Evolutionary conservation across 2,797 vertebrate species (phyloP), one percentile per base, ranked within the genome.

Genomic region (Nothura maculosa): DNA sequence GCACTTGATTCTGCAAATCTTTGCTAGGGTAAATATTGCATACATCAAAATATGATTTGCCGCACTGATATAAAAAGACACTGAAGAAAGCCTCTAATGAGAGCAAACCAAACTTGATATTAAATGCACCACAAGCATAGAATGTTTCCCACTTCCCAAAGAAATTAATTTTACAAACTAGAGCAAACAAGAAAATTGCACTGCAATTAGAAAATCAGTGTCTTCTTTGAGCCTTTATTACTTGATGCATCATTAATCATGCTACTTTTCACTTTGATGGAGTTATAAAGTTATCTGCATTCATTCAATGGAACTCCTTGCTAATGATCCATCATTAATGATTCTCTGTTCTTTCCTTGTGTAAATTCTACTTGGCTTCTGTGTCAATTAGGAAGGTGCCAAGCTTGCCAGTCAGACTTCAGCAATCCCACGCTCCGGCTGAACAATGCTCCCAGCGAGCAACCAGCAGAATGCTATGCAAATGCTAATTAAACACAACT

Each of bases 401-500:
- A 91, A 95, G 94, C 95, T 94, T 96, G 95, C 95, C 94, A 95
- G 93, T 96, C 94, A 96, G 94, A 89, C 93, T 94, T 95, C 94
- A 96, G 95, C 90, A 96, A 95, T 96, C 93, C 95, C 95, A 95
- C 89, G 95, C 93, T 93, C 93, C 90, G 94, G 85, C 93, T 1
- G 24, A 94, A 94, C 88, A 95, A 91, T 30, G 16, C 85, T 94
- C 91, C 95, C 89, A 74, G 94, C 95, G 80, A 96, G 93, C 89
- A 94, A 94, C 87, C 82, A 93, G 90, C 92, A 95, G 94, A 96
- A 95, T 84, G 89, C 93, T 93, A 95, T 96, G 89, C 94, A 96
- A 96, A 94, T 96, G 94, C 92, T 96, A 96, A 95, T 96, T 95
- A 96, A 96, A 95, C 85, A 96, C 94, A 95, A 95, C 93, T 96